Evolutionary conservation across 2,888 invertebrate genomes (phyloP).

Genomic region (Tetragnatha montana): DNA sequence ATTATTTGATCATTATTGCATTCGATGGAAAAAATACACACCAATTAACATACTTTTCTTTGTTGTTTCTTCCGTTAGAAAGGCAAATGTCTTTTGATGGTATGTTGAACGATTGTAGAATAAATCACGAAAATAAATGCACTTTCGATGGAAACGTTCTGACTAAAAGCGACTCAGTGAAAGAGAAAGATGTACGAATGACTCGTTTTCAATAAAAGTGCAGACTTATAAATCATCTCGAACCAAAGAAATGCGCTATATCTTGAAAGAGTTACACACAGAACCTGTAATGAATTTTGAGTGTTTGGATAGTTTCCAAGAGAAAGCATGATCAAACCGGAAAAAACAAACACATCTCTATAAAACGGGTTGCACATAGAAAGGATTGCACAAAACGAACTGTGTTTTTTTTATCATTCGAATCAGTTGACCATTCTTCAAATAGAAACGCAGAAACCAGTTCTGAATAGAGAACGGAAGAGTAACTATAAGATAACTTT

Average conservation of each 20-base stretch:
- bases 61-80: not conserved
- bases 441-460: constrained; percentile 64
- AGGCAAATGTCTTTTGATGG: not conserved
- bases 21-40: not conserved
- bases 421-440: constrained; percentile 44
- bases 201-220: constrained; percentile 43
- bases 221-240: constrained; percentile 46
- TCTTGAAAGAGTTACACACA: constrained; percentile 54
- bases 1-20: not conserved
- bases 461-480: constrained; percentile 66
- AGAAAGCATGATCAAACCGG: constrained; percentile 30
- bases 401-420: constrained; percentile 21
- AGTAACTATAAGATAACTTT: constrained; percentile 55
- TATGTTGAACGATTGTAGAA: not conserved
- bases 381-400: constrained; percentile 14
- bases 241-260: constrained; percentile 34
- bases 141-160: constrained; percentile 4
- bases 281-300: constrained; percentile 64
- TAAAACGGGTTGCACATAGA: constrained; percentile 8
- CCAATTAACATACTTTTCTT: not conserved
- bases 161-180: not conserved
- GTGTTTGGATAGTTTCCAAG: constrained; percentile 63
- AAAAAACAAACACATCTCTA: constrained; percentile 21
- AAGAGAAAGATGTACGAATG: constrained; percentile 1
- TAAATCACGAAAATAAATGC: constrained; percentile 5